Evolutionary conservation across 2,888 invertebrate genomes (phyloP), one percentile per base, ranked within the genome.

Genomic region (Sceliomorpha sp.): DNA sequence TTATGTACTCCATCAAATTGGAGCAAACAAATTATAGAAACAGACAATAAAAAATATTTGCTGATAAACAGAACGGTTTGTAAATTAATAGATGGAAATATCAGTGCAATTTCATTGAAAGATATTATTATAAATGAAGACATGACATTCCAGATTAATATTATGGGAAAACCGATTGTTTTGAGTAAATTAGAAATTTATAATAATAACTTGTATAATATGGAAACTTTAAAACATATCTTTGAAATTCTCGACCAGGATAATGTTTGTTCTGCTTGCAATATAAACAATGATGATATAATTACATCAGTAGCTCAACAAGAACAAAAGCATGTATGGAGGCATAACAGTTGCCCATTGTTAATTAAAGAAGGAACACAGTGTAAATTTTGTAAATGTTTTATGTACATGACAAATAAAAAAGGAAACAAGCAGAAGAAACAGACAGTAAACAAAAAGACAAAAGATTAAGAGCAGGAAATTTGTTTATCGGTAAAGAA

Each of bases 321-420:
- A 29, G 29, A 29, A 29, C 29, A 29, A 29, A 29, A 29, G 29
- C 29, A 29, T 29, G 8, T 29, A 29, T 29, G 29, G 29, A 29
- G 29, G 29, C 29, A 29, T 29, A 29, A 29, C 29, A 29, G 29
- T 8, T 29, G 29, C 8, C 29, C 29, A 29, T 29, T 29, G 29
- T 29, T 29, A 29, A 29, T 29, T 29, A 29, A 29, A 29, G 4
- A 29, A 29, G 4, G 8, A 8, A 29, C 29, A 29, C 2, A 29
- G 9, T 29, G 29, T 29, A 29, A 29, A 29, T 29, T 29, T 29
- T 29, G 29, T 29, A 29, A 29, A 29, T 29, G n/a, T 29, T 8
- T 29, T 2, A 5, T 29, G 29, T 29, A 29, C 8, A 10, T 8
- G 2, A 29, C 9, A 29, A 29, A 29, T 29, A 29, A 29, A 8